A percentile compares a stretch with the other conserved stretches of the same genome.
Evolutionary conservation across 1,140 invertebrate species (phyloP).

Genomic region (Achroia grisella): DNA sequence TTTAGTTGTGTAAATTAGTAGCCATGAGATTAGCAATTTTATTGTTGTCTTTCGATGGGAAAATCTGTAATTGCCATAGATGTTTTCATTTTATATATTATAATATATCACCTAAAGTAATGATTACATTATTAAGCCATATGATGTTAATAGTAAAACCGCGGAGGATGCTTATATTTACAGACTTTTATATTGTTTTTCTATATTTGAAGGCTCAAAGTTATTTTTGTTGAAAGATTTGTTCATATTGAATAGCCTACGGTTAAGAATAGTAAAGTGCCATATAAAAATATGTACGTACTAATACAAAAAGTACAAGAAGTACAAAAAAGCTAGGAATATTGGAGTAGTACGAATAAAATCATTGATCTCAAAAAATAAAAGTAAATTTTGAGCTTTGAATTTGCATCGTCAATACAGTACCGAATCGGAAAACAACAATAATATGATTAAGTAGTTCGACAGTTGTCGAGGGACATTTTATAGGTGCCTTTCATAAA

Average conservation of each 20-base stretch:
- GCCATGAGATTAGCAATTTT: constrained; percentile 33
- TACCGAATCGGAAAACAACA: constrained; percentile 39
- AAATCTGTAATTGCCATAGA: neutral
- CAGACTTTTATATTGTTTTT: neutral
- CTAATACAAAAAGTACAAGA: neutral
- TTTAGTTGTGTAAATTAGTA: constrained; percentile 61
- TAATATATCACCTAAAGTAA: too few relatives aligned
- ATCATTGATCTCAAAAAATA: constrained; percentile 3
- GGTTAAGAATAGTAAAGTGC: too few relatives aligned
- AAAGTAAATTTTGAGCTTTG: neutral
- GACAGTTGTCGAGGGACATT: constrained; percentile 54
- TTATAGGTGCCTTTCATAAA: constrained; percentile 70
- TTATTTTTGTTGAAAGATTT: too few relatives aligned
- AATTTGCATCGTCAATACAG: constrained; percentile 2
- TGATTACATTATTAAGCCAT: too few relatives aligned
- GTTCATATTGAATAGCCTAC: too few relatives aligned
- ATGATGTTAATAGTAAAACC: neutral
- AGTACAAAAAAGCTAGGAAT: neutral
- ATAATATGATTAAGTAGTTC: constrained; percentile 38
- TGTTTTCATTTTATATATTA: too few relatives aligned
- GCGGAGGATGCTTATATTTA: neutral
- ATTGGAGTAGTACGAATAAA: neutral
- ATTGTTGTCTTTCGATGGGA: constrained; percentile 44
- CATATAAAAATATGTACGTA: constrained; percentile 7
- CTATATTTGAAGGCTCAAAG: constrained; percentile 5